Percentiles rank a stretch among this genome's conserved stretches.
Evolutionary conservation across 2,113 vertebrate species (phyloP).

Genomic region (Semicossyphus pulcher): DNA sequence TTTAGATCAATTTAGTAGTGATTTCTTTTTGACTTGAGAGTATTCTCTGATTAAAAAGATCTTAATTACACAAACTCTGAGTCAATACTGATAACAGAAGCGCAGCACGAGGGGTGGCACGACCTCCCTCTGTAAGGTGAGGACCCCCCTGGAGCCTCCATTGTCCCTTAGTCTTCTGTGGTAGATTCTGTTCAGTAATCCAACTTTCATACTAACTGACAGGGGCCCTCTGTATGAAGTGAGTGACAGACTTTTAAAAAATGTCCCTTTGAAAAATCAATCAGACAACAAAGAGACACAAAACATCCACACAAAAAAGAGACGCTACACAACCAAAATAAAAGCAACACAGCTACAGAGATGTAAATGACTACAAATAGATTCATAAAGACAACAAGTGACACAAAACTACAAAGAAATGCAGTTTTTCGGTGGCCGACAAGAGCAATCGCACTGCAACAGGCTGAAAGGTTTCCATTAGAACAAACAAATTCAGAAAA

Average conservation of each 20-base stretch:
- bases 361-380: background rate
- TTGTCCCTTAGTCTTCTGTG: too few species aligned
- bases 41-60: slow-evolving; percentile 16
- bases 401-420: too few species aligned
- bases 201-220: too few species aligned
- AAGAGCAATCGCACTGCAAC: too few species aligned
- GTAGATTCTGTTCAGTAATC: too few species aligned
- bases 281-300: background rate
- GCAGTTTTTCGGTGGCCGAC: too few species aligned
- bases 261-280: background rate
- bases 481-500: too few species aligned
- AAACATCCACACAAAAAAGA: background rate
- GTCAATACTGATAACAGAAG: slow-evolving; percentile 24
- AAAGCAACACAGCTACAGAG: background rate
- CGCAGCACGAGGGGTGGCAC: too few species aligned
- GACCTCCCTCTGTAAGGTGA: background rate
- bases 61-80: slow-evolving; percentile 30
- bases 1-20: slow-evolving; percentile 32
- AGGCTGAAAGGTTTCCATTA: too few species aligned
- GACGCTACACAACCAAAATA: too few species aligned
- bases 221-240: too few species aligned
- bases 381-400: too few species aligned
- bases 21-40: slow-evolving; percentile 19
- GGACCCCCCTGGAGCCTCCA: background rate
- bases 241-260: background rate